Percentiles rank a stretch among this genome's conserved stretches.
Evolutionary conservation across 2,113 vertebrate genomes (phyloP).

Genomic region (Typhlomys cinereus): DNA sequence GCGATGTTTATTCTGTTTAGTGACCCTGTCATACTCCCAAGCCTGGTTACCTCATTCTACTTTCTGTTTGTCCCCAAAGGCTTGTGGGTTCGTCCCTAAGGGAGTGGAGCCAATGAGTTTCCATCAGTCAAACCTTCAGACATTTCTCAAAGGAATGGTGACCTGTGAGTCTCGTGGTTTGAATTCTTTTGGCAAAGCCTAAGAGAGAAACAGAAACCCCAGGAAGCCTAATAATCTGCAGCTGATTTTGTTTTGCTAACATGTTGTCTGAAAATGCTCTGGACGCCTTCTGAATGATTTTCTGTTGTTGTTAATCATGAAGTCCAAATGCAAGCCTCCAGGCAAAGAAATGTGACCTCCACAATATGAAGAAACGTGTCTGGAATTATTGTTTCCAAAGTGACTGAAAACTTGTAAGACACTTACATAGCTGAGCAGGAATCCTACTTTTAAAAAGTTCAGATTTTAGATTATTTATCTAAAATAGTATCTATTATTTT

Average conservation of each 20-base stretch:
- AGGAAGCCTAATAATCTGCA: neutral
- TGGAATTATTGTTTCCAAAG: neutral
- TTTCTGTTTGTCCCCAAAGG: neutral
- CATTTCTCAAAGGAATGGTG: neutral
- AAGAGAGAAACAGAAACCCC: neutral
- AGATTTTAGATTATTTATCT: too few relatives aligned
- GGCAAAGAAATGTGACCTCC: neutral
- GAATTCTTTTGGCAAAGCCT: neutral
- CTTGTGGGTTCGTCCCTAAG: neutral
- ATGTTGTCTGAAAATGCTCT: neutral
- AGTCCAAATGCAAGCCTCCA: neutral
- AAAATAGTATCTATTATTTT: too few relatives aligned
- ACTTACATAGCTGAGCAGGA: neutral
- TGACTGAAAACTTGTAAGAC: neutral
- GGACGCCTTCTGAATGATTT: constrained; percentile 19
- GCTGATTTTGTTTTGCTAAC: neutral
- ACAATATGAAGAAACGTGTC: neutral
- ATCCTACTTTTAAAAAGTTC: neutral
- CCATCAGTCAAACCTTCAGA: neutral
- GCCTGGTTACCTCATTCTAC: neutral
- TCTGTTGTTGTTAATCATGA: neutral
- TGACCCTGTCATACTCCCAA: constrained; percentile 1
- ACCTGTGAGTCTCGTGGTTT: neutral
- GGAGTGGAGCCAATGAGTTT: neutral
- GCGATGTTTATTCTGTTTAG: constrained; percentile 45